These are phyloP conservation scores for Lophius americanus DNA, from an alignment of 2,797 vertebrate genomes.

Conservation along the genomic window DNA sequence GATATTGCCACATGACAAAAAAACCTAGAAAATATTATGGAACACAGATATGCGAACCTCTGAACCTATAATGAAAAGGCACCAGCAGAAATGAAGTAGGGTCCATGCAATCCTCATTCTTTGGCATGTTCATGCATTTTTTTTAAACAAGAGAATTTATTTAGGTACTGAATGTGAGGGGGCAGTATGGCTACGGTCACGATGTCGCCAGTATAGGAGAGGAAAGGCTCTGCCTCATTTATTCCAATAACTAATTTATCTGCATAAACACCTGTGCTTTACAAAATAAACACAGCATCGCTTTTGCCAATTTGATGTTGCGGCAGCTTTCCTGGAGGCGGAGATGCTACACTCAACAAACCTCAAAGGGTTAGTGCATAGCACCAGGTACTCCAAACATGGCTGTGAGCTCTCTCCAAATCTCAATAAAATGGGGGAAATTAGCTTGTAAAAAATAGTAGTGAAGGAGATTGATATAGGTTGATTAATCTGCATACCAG, in stretches of 20 bases:
- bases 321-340: conserved; percentile 49
- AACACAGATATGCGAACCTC: no score
- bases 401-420: conserved; percentile 41
- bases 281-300: conserved; percentile 43
- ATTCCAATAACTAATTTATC: conserved; percentile 46
- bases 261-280: conserved; percentile 40
- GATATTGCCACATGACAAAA: no score
- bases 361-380: conserved; percentile 42
- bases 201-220: conserved; percentile 15
- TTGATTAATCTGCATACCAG: not conserved
- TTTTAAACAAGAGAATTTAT: conserved; percentile 8
- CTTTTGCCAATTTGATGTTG: conserved; percentile 34
- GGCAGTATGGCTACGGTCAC: conserved; percentile 22
- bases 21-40: not conserved
- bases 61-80: no score
- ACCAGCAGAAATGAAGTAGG: no score
- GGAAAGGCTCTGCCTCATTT: conserved; percentile 39
- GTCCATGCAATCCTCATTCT: not conserved
- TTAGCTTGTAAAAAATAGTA: conserved; percentile 21
- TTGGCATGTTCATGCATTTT: not conserved
- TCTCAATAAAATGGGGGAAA: conserved; percentile 26
- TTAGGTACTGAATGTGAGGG: conserved; percentile 9
- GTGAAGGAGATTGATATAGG: conserved; percentile 17
- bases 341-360: conserved; percentile 37
- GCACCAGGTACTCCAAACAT: conserved; percentile 23